Evolutionary conservation across 1,140 invertebrate genomes (phyloP).

Genomic region (Euura lappo): DNA sequence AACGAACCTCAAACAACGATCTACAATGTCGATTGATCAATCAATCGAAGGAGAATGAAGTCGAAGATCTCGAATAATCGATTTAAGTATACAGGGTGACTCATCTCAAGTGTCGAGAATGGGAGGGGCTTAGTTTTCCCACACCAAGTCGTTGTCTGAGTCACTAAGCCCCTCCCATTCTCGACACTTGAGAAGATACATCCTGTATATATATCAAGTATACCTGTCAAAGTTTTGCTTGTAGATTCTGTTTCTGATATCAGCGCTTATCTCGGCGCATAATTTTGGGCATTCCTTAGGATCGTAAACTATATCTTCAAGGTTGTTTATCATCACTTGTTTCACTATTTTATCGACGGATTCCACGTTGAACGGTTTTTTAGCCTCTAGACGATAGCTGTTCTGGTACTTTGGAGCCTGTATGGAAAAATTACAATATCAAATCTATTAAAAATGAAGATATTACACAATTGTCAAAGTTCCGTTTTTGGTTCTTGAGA

Average conservation of each 20-base stretch:
- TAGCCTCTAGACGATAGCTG: conserved; percentile 58
- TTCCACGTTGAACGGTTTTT: conserved; percentile 59
- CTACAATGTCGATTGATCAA: too few species aligned
- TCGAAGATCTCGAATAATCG: too few species aligned
- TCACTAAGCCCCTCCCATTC: too few species aligned
- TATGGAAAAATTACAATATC: conserved; percentile 10
- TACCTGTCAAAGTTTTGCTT: conserved; percentile 62
- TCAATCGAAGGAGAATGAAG: too few species aligned
- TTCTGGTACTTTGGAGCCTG: conserved; percentile 57
- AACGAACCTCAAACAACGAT: too few species aligned
- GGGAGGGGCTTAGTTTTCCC: neutral
- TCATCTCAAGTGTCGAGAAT: neutral
- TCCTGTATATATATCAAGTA: neutral
- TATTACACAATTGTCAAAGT: neutral
- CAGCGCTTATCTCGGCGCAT: conserved; percentile 50
- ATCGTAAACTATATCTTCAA: conserved; percentile 59
- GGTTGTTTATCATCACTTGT: conserved; percentile 51
- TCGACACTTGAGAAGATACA: too few species aligned
- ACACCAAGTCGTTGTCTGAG: too few species aligned
- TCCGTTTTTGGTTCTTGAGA: neutral
- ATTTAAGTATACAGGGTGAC: neutral
- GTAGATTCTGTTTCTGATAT: conserved; percentile 56
- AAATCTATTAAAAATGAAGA: neutral
- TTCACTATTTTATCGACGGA: conserved; percentile 57
- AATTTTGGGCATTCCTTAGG: conserved; percentile 45